Conservation (phyloP, 2,113 vertebrate genomes). For the Thamnophis sirtalis region DNA sequence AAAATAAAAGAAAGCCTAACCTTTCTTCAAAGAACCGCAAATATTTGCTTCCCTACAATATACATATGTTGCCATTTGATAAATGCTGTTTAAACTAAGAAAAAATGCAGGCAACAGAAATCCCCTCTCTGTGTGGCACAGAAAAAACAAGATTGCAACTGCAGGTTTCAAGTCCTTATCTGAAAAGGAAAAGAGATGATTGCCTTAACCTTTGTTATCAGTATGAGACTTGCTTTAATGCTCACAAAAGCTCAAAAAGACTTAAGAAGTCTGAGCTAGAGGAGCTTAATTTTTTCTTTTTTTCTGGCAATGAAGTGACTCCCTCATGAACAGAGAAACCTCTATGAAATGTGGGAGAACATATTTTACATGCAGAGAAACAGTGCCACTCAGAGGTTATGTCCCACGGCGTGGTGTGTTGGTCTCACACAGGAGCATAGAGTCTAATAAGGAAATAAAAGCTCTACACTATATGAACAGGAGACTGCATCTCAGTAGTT, state of each 20-base stretch:
- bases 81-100: constrained; percentile 44
- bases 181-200: constrained; percentile 55
- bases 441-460: rapidly evolving
- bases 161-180: constrained; percentile 58
- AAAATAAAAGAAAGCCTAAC: constrained; percentile 32
- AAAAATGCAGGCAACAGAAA: constrained; percentile 28
- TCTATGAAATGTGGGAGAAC: background rate
- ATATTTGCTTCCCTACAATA: constrained; percentile 40
- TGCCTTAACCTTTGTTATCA: constrained; percentile 56
- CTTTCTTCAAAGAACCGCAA: constrained; percentile 35
- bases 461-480: background rate
- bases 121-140: background rate
- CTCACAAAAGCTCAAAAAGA: constrained; percentile 38
- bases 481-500: background rate
- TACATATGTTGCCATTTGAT: constrained; percentile 57
- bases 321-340: background rate
- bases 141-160: constrained; percentile 37
- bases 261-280: constrained; percentile 27
- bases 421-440: background rate
- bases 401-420: background rate
- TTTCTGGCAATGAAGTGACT: background rate
- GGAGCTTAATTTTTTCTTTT: background rate
- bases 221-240: constrained; percentile 45
- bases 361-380: rapidly evolving
- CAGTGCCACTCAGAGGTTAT: background rate